Conservation (phyloP, 1,140 invertebrate species). For the Rhopalosiphum padi region DNA sequence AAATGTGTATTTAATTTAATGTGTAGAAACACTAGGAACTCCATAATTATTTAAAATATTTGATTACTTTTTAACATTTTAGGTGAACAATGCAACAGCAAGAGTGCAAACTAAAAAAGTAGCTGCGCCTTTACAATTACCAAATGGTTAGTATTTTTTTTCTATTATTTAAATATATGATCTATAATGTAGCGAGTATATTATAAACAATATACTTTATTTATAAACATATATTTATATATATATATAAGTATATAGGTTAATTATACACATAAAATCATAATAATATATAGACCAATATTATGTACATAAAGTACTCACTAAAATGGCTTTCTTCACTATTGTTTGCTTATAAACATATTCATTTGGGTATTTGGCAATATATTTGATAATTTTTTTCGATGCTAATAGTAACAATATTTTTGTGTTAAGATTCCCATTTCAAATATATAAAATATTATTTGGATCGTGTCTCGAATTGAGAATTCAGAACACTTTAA, state of each 20-base stretch:
- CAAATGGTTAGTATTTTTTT: slow-evolving; percentile 80
- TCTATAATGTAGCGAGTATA: background rate
- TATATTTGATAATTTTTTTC: slow-evolving; percentile 31
- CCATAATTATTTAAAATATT: slow-evolving; percentile 37
- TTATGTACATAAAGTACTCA: slow-evolving; percentile 16
- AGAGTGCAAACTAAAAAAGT: slow-evolving; percentile 98
- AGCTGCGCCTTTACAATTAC: slow-evolving; percentile 73
- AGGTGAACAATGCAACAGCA: slow-evolving; percentile 98
- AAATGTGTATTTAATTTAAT: slow-evolving; percentile 54
- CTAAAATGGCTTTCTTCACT: slow-evolving; percentile 41
- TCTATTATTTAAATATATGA: background rate
- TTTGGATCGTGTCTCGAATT: slow-evolving; percentile 3
- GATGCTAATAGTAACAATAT: slow-evolving; percentile 36
- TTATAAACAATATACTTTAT: slow-evolving; percentile 26
- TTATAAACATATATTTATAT: background rate
- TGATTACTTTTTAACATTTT: slow-evolving; percentile 62
- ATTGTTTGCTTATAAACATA: slow-evolving; percentile 48
- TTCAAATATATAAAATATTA: slow-evolving; percentile 3
- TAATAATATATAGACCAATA: slow-evolving; percentile 46
- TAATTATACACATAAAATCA: slow-evolving; percentile 12
- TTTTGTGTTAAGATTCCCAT: background rate
- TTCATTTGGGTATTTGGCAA: slow-evolving; percentile 35
- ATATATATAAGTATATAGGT: background rate
- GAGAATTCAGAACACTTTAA: background rate
- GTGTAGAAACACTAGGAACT: slow-evolving; percentile 28